phyloP scores from a whole-genome alignment of 2,113 vertebrate species.

The Micromys minutus region DNA sequence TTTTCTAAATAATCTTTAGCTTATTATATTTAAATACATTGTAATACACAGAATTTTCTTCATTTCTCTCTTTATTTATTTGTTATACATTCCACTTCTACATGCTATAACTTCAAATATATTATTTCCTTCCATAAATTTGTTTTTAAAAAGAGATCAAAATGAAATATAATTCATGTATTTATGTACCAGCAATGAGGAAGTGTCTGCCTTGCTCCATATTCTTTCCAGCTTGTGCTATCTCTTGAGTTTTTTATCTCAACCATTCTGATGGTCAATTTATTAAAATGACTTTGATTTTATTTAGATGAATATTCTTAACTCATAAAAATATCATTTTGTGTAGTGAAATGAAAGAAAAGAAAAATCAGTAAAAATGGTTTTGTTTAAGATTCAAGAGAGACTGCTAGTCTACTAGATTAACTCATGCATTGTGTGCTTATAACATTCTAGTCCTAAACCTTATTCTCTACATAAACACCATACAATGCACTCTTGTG shows the following conservation, averaged over 20 bases:
- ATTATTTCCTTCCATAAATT: not conserved
- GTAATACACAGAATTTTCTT: not conserved
- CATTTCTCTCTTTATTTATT: not conserved
- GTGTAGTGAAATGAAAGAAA: not conserved
- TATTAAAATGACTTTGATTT: not conserved
- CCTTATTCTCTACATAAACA: accelerated
- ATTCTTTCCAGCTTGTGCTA: too few species aligned
- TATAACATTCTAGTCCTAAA: not conserved
- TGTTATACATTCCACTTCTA: not conserved
- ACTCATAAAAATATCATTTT: not conserved
- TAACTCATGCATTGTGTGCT: not conserved
- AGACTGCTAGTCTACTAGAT: not conserved
- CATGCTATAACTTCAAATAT: not conserved
- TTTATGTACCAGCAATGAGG: not conserved
- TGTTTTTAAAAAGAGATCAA: not conserved
- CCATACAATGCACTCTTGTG: not conserved
- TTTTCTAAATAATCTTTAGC: not conserved
- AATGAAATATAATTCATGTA: not conserved
- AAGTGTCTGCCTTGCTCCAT: too few species aligned
- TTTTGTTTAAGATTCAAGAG: not conserved
- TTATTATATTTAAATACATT: not conserved
- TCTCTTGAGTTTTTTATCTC: too few species aligned
- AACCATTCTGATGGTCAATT: not conserved
- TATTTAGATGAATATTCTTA: not conserved
- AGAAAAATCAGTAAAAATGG: not conserved